These are phyloP conservation scores for Spodoptera picta DNA, from an alignment of 2,888 invertebrate genomes.

Conservation along the genomic window DNA sequence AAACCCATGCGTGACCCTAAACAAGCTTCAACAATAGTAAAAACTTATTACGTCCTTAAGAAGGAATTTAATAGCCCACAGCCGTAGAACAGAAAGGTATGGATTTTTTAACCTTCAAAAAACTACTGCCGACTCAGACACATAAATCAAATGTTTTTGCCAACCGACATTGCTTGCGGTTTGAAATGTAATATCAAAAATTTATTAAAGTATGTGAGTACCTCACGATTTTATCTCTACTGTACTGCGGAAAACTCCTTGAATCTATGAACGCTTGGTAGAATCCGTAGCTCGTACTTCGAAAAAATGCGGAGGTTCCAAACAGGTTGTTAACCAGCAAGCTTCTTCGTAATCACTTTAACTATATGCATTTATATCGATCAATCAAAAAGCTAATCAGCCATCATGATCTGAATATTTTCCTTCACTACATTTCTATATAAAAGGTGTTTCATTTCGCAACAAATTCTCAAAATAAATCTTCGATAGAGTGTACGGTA, in stretches of 20 bases:
- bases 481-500: slow-evolving; percentile 37
- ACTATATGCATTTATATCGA: slow-evolving; percentile 22
- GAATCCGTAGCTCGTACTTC: slow-evolving; percentile 1
- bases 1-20: slow-evolving; percentile 50
- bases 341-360: slow-evolving; percentile 16
- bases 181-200: slow-evolving; percentile 61
- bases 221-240: slow-evolving; percentile 39
- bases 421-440: slow-evolving; percentile 7
- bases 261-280: slow-evolving; percentile 17
- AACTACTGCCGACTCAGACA: slow-evolving; percentile 59
- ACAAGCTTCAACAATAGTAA: slow-evolving; percentile 48
- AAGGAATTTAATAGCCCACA: slow-evolving; percentile 48
- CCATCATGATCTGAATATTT: slow-evolving; percentile 21
- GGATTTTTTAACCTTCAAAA: slow-evolving; percentile 58
- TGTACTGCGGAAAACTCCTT: slow-evolving; percentile 36
- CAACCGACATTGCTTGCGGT: slow-evolving; percentile 55
- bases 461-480: slow-evolving; percentile 17
- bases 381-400: slow-evolving; percentile 28
- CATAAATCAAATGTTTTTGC: slow-evolving; percentile 66
- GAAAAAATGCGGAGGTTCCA: slow-evolving; percentile 19
- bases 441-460: slow-evolving; percentile 20
- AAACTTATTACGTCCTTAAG: slow-evolving; percentile 51
- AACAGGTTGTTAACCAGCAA: slow-evolving; percentile 23
- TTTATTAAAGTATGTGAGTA: slow-evolving; percentile 45
- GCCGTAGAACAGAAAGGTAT: slow-evolving; percentile 47